A percentile compares a stretch with the other conserved stretches of the same genome.
These are phyloP conservation scores for Ascidia mentula DNA, from an alignment of 23 tunicate species.

Conservation along the genomic window DNA sequence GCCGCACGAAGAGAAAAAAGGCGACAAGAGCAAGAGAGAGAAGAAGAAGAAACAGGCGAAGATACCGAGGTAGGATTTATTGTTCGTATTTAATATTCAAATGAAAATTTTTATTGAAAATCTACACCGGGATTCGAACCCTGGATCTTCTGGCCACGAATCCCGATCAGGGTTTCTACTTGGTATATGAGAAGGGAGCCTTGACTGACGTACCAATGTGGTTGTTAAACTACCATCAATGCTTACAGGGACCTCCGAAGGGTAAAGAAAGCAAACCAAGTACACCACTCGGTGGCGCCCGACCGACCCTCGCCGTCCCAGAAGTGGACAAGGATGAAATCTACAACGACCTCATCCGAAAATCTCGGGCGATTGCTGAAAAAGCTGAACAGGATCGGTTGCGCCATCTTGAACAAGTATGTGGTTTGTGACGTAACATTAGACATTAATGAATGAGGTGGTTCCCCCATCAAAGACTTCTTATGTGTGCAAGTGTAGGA, in stretches of 20 bases:
- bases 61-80: constrained; percentile 16
- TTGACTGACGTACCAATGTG: no score
- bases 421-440: no score
- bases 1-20: constrained; percentile 66
- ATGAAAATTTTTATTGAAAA: no score
- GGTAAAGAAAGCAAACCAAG: not conserved
- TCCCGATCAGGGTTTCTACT: no score
- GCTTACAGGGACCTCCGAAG: not conserved
- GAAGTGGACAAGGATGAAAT: not conserved
- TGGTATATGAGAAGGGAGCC: no score
- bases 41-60: constrained; percentile 25
- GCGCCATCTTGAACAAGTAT: not conserved
- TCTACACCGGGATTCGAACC: no score
- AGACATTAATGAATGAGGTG: no score
- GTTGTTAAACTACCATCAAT: no score
- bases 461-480: no score
- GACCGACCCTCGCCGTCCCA: not conserved
- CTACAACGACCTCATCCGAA: not conserved
- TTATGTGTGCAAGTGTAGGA: no score
- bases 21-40: constrained; percentile 25
- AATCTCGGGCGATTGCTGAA: not conserved
- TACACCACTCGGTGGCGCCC: not conserved
- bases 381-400: not conserved
- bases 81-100: no score
- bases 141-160: no score